Conservation (phyloP, 2,888 invertebrate genomes). For the Philopedon plagiatum region DNA sequence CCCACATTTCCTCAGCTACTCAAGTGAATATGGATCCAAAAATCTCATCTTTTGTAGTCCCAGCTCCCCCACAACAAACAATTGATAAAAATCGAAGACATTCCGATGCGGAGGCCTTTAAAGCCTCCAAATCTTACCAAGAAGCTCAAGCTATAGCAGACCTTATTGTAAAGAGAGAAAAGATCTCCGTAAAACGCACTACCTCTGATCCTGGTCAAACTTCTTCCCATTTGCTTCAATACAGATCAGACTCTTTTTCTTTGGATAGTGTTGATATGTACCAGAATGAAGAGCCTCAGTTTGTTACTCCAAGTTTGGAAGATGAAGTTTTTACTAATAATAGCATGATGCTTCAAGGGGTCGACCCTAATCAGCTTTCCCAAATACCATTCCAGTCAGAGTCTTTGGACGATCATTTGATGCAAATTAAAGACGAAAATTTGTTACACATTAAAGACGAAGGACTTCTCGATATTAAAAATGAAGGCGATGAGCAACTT, state of each 20-base stretch:
- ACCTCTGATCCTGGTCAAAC: constrained; percentile 78
- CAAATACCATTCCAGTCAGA: constrained; percentile 68
- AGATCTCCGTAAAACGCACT: constrained; percentile 80
- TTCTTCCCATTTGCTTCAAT: constrained; percentile 72
- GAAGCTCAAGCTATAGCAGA: constrained; percentile 87
- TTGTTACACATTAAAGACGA: constrained; percentile 46
- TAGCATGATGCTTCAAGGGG: constrained; percentile 77
- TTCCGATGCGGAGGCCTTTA: constrained; percentile 74
- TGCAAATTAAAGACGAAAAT: constrained; percentile 41
- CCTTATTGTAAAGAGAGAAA: constrained; percentile 80
- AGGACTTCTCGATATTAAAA: constrained; percentile 74
- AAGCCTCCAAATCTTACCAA: constrained; percentile 71
- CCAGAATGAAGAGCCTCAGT: constrained; percentile 75
- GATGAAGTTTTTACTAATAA: constrained; percentile 85
- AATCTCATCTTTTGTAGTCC: constrained; percentile 72
- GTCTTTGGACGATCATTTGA: constrained; percentile 51
- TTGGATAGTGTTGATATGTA: constrained; percentile 74
- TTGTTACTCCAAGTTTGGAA: constrained; percentile 77
- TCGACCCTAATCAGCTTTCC: constrained; percentile 74
- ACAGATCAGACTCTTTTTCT: constrained; percentile 75
- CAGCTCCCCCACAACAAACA: constrained; percentile 70
- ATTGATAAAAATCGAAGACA: constrained; percentile 67
- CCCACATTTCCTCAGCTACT: constrained; percentile 42
- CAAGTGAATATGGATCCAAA: constrained; percentile 64
- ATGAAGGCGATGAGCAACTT: constrained; percentile 72